phyloP scores from a whole-genome alignment of 2,797 vertebrate genomes.

The Acrossocheilus wenchowensis region DNA sequence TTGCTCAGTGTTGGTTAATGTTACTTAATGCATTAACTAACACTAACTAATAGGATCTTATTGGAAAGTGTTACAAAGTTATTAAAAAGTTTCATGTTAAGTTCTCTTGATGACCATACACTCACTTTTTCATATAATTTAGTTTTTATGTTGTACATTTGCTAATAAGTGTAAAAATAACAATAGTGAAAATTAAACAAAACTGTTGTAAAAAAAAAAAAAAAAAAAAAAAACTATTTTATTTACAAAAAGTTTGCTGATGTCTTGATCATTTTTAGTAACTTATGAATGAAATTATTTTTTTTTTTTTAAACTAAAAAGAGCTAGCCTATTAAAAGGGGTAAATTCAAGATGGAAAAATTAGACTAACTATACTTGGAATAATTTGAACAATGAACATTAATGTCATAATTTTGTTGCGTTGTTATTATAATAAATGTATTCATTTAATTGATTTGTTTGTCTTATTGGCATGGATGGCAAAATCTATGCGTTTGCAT shows the following conservation, averaged over 20 bases:
- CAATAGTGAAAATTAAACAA: no score
- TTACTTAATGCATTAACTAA: neutral
- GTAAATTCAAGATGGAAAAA: neutral
- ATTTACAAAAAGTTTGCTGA: no score
- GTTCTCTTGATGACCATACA: neutral
- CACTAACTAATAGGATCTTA: neutral
- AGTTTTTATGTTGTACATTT: neutral
- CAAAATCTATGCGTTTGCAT: neutral
- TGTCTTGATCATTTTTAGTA: no score
- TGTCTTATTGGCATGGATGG: neutral
- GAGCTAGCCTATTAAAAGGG: neutral
- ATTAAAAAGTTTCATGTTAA: neutral
- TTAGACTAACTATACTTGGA: neutral
- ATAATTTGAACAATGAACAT: neutral
- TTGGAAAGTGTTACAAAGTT: neutral
- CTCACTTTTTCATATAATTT: neutral
- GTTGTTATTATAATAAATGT: neutral
- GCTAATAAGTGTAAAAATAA: no score
- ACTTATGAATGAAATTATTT: no score
- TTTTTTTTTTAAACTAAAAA: no score
- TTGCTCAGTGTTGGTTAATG: neutral
- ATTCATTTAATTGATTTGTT: neutral
- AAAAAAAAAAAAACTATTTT: no score
- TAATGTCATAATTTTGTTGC: neutral
- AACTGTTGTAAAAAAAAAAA: no score